Percentiles rank a stretch among this genome's conserved stretches.
These are phyloP conservation scores for Parnassius apollo DNA, from an alignment of 2,888 invertebrate species.

Conservation along the genomic window DNA sequence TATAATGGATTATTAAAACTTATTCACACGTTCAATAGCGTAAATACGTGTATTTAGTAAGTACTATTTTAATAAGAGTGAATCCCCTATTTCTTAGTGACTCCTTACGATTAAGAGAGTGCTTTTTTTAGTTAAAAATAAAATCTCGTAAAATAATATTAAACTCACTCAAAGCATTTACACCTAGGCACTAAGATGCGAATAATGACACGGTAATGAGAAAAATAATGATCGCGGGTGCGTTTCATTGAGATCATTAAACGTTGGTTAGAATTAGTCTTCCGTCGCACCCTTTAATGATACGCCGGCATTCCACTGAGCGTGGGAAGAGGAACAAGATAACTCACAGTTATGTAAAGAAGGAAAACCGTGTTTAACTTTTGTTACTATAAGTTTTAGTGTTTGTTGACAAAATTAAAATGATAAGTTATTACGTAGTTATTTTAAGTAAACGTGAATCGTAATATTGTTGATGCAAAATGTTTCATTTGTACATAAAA, in stretches of 20 bases:
- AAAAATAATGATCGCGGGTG: slow-evolving; percentile 34
- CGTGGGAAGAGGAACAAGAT: slow-evolving; percentile 65
- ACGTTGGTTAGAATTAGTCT: slow-evolving; percentile 33
- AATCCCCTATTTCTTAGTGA: too few species aligned
- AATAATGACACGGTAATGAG: slow-evolving; percentile 40
- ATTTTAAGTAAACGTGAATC: too few species aligned
- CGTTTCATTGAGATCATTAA: slow-evolving; percentile 48
- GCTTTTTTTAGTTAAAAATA: too few species aligned
- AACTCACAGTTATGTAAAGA: slow-evolving; percentile 65
- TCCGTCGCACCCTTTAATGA: slow-evolving; percentile 41
- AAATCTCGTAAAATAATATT: background rate
- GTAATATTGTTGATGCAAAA: too few species aligned
- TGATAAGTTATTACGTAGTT: too few species aligned
- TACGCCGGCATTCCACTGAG: slow-evolving; percentile 45
- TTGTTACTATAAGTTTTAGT: slow-evolving; percentile 54
- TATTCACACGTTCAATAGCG: too few species aligned
- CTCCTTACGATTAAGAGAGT: too few species aligned
- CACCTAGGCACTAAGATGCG: slow-evolving; percentile 32
- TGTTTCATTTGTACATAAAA: too few species aligned
- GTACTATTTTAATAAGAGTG: too few species aligned
- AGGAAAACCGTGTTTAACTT: slow-evolving; percentile 66
- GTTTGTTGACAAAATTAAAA: slow-evolving; percentile 35
- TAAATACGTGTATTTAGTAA: too few species aligned
- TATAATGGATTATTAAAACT: too few species aligned
- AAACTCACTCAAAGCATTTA: slow-evolving; percentile 16